Conservation (phyloP, 2,888 invertebrate species). For the Agrilus cyanescens region DNA sequence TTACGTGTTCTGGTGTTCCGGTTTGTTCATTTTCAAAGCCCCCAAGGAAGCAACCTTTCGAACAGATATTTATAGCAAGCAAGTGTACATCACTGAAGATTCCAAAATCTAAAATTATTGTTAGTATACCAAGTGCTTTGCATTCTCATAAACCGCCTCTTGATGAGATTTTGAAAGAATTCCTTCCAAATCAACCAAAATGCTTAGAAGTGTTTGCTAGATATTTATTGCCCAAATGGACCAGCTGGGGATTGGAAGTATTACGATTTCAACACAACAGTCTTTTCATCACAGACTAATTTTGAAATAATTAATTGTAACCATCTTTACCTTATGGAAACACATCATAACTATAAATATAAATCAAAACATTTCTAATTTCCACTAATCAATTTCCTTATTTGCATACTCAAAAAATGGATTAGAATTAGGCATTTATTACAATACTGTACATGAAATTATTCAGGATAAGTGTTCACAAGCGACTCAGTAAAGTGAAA, state of each 20-base stretch:
- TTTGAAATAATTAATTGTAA: no score
- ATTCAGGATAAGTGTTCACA: no score
- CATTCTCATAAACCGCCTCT: slow-evolving; percentile 92
- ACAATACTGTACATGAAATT: no score
- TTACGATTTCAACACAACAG: slow-evolving; percentile 64
- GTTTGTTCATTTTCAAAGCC: slow-evolving; percentile 54
- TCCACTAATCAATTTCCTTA: no score
- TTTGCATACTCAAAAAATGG: no score
- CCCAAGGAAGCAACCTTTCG: slow-evolving; percentile 78
- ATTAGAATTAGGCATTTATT: no score
- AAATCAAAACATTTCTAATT: no score
- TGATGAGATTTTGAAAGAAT: slow-evolving; percentile 52
- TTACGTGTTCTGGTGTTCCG: slow-evolving; percentile 55
- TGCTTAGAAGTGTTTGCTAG: slow-evolving; percentile 87
- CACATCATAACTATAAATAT: no score
- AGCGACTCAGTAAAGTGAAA: no score
- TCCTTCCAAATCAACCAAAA: slow-evolving; percentile 43
- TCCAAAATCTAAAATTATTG: slow-evolving; percentile 46
- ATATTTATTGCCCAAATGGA: slow-evolving; percentile 73
- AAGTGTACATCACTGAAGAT: slow-evolving; percentile 17
- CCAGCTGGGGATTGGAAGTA: slow-evolving; percentile 80
- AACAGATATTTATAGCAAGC: slow-evolving; percentile 58
- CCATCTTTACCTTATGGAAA: no score
- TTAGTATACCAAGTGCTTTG: slow-evolving; percentile 81
- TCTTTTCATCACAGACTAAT: slow-evolving; percentile 28